Evolutionary conservation across 2,797 vertebrate species (phyloP), one percentile per base, ranked within the genome.

Genomic region (Poeciliopsis turneri): DNA sequence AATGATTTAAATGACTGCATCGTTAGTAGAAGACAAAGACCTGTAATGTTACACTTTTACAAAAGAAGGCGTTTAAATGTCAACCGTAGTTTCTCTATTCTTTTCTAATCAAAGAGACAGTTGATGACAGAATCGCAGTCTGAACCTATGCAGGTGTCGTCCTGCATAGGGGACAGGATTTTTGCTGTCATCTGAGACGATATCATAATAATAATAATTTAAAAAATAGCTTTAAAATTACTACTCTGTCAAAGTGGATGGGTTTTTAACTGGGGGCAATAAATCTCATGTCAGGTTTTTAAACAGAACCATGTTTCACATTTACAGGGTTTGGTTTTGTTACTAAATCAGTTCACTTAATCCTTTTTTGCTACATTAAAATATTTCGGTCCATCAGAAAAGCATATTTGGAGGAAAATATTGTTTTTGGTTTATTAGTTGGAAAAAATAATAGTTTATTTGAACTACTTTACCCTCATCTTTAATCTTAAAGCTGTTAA

Each of bases 111-210:
- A 70, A 66, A 74, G 53, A 43, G 33, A 36, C 2, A 33, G 68
- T 36, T 0, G 25, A 66, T n/a, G 49, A 20, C 43, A 81, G 18
- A 18, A 71, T 53, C 12, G 2, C 12, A 20, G 49, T 47, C 59
- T 23, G 69, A 77, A 2, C 28, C 78, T 45, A 55, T 51, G n/a
- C 30, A 72, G 43, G 7, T 75, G 15, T 55, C 2, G 12, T 79
- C 30, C 83, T 80, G 76, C 33, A 89, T 86, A 75, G 61, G 75
- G 41, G 47, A 74, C 23, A 57, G 4, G 4, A 13, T 8, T 61
- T 68, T 68, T 39, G 39, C 9, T 39, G 53, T 11, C 64, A 73
- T 1, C 4, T 68, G 36, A 9, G 5, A 7, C 20, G 0, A 72
- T 1, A 55, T 16, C n/a, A 36, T 55, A 86, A 64, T 4, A 11